Conservation (phyloP, 2,888 invertebrate genomes). For the Pemphredon lugubris region DNA sequence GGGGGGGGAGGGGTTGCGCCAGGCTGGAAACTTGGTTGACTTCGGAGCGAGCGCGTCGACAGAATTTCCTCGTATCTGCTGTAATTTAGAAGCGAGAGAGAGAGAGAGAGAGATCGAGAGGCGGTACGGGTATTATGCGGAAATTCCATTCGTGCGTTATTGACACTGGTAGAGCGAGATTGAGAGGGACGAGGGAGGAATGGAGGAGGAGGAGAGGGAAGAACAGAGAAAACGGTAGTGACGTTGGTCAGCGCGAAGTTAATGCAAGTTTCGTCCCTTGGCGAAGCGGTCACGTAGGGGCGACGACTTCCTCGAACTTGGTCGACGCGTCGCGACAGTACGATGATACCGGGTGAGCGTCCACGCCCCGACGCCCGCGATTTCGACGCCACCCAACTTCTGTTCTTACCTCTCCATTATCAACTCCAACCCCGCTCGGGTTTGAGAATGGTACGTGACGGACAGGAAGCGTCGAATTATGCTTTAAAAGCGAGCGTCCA, state of each 20-base stretch:
- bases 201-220: too few species aligned
- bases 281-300: slow-evolving; percentile 30
- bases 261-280: slow-evolving; percentile 24
- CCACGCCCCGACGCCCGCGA: too few species aligned
- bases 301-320: neutral
- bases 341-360: neutral
- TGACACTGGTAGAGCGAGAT: too few species aligned
- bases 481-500: slow-evolving; percentile 6
- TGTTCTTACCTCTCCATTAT: slow-evolving; percentile 5
- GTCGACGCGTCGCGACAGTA: too few species aligned
- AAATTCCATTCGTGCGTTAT: slow-evolving; percentile 39
- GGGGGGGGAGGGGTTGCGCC: too few species aligned
- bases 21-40: slow-evolving; percentile 28
- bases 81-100: slow-evolving; percentile 31
- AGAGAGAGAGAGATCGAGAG: slow-evolving; percentile 14
- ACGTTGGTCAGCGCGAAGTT: slow-evolving; percentile 37
- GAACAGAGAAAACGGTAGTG: slow-evolving; percentile 27
- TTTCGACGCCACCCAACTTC: neutral
- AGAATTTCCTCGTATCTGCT: slow-evolving; percentile 20
- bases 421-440: neutral
- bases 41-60: neutral
- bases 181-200: too few species aligned
- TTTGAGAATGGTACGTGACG: slow-evolving; percentile 1
- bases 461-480: slow-evolving; percentile 21
- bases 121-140: slow-evolving; percentile 31